Base-by-base conservation (phyloP, 2,113 vertebrate genomes). In the Xiphias gladius region DNA sequence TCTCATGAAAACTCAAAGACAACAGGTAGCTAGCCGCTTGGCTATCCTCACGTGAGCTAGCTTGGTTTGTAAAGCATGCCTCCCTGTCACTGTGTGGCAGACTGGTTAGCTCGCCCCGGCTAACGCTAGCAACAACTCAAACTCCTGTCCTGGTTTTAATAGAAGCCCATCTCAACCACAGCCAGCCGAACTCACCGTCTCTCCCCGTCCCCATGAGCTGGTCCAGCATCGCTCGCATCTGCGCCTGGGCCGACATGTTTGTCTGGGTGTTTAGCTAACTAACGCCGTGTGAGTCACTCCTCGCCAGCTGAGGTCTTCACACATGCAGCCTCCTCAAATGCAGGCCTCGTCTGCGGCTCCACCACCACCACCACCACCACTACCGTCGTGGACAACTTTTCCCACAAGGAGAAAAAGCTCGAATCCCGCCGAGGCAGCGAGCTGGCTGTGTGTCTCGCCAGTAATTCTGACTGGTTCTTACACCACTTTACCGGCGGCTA, bases 141-240 rank as follows among this genome's bases (percentile, higher is more conserved):
- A 70, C 37, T 62, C 39, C 35, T 35, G 35, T 4, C 22, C 5
- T 17, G 17, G 13, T 64, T 35, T 32, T 48, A 20, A 28, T 14
- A 1, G 11, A 17, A 28, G 48, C 39, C 2, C 0, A 37, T 1
- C 19, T 19, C 19, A 3, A 28, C 5, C 39, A 26, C 35, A 6
- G 1, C 35, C 14, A 1, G 50, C n/a, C 3, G 0, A 6, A 84
- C 96, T 97, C 96, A 99, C 98, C 98, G 93, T 99, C 98, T 96
- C 98, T 96, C 82, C 97, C 96, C 39, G 98, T 99, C 87, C 98
- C 98, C 98, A 99, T 99, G 71, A 99, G 95, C 96, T 99, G 97
- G 95, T 99, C 98, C 94, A 99, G 96, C 98, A 99, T 98, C 72
- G 98, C 97, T 92, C 98, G 94, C 98, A 99, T 99, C 94, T 99